Conservation (phyloP, 2,113 vertebrate genomes). For the Origma solitaria region DNA sequence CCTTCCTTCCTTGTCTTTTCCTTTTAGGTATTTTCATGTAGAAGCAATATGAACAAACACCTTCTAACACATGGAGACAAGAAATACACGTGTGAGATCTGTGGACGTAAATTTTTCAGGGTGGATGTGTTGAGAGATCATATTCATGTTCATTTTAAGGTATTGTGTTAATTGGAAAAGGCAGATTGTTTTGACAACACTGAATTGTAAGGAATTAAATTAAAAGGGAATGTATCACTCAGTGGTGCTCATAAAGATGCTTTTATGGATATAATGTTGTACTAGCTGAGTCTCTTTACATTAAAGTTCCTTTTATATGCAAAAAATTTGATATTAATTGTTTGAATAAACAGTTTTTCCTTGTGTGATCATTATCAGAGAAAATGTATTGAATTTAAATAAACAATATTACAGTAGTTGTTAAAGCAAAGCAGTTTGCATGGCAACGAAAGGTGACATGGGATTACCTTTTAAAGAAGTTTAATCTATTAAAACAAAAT, state of each 20-base stretch:
- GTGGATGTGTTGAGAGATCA: conserved; percentile 97
- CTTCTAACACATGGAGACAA: conserved; percentile 97
- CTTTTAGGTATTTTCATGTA: conserved; percentile 93
- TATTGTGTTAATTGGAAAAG: conserved; percentile 33
- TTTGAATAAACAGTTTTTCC: neutral
- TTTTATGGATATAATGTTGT: neutral
- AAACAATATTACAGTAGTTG: neutral
- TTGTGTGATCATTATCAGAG: neutral
- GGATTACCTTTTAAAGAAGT: neutral
- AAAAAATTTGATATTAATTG: neutral
- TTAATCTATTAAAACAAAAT: neutral
- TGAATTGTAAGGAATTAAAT: neutral
- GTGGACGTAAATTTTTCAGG: conserved; percentile 96
- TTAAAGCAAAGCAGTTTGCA: neutral
- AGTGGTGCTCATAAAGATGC: neutral
- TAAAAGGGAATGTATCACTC: neutral
- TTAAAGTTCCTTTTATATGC: neutral
- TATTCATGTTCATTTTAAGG: conserved; percentile 99
- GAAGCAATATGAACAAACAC: conserved; percentile 99
- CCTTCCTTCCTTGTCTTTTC: neutral
- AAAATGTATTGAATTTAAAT: neutral
- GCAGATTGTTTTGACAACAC: neutral
- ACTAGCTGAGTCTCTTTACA: neutral
- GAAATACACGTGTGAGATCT: conserved; percentile 99
- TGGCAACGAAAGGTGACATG: neutral